Conservation (phyloP, 2,797 vertebrate species). For the Leucoraja ocellata region DNA sequence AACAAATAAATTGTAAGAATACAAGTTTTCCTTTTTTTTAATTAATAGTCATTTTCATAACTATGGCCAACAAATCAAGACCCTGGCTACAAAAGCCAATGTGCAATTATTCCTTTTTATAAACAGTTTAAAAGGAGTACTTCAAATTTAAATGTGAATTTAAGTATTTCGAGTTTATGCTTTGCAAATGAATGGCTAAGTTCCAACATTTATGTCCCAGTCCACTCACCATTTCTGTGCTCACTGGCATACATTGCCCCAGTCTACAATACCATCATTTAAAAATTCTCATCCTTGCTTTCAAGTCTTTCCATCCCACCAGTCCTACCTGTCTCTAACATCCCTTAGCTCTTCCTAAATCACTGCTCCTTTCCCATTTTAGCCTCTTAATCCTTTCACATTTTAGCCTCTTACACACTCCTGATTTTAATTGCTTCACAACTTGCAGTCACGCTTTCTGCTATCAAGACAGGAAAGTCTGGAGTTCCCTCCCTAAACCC, state of each 20-base stretch:
- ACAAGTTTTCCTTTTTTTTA: background rate
- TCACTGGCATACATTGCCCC: background rate
- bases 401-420: background rate
- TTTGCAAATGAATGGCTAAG: background rate
- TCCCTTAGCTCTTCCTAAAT: background rate
- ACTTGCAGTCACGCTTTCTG: background rate
- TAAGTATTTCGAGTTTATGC: background rate
- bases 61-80: background rate
- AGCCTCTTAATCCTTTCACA: background rate
- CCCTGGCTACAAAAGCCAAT: background rate
- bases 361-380: background rate
- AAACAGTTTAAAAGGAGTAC: background rate
- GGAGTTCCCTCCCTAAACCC: background rate
- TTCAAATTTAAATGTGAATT: background rate
- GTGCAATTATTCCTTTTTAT: background rate
- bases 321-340: background rate
- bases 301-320: background rate
- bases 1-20: background rate
- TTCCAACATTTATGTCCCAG: background rate
- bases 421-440: background rate
- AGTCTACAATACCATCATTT: background rate
- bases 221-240: background rate
- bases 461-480: background rate
- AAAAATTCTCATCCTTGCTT: background rate
- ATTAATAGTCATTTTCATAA: background rate